A percentile compares a stretch with the other conserved stretches of the same genome.
phyloP scores from a whole-genome alignment of 1,140 invertebrate species.

The Streblospio benedicti region DNA sequence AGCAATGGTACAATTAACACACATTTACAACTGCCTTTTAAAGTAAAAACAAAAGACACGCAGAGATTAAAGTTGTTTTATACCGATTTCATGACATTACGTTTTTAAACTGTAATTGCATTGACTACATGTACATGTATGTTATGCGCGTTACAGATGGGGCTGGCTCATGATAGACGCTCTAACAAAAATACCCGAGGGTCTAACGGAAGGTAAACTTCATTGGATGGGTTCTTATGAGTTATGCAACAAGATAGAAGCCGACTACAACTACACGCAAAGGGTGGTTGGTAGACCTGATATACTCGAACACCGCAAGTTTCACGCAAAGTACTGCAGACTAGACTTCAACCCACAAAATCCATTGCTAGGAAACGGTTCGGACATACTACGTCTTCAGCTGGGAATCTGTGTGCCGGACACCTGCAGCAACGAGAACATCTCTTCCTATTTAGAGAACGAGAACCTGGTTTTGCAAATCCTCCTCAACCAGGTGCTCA shows the following conservation, averaged over 20 bases:
- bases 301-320: not conserved
- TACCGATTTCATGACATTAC: no score
- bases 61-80: no score
- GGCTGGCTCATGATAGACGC: conserved; percentile 5
- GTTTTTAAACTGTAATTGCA: no score
- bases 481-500: no score
- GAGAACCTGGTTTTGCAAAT: not conserved
- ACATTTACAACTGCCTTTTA: no score
- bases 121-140: no score
- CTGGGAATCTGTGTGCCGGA: not conserved
- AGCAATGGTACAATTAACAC: no score
- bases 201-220: not conserved
- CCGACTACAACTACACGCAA: conserved; percentile 1
- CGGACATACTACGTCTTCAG: not conserved
- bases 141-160: no score
- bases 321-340: not conserved
- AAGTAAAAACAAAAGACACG: no score
- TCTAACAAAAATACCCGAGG: not conserved
- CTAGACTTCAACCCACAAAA: not conserved
- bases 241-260: not conserved
- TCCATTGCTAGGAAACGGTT: not conserved
- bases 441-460: not conserved
- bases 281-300: not conserved
- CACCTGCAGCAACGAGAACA: not conserved
- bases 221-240: not conserved